Conservation (phyloP, 2,113 vertebrate genomes). For the Deroptyus accipitrinus region DNA sequence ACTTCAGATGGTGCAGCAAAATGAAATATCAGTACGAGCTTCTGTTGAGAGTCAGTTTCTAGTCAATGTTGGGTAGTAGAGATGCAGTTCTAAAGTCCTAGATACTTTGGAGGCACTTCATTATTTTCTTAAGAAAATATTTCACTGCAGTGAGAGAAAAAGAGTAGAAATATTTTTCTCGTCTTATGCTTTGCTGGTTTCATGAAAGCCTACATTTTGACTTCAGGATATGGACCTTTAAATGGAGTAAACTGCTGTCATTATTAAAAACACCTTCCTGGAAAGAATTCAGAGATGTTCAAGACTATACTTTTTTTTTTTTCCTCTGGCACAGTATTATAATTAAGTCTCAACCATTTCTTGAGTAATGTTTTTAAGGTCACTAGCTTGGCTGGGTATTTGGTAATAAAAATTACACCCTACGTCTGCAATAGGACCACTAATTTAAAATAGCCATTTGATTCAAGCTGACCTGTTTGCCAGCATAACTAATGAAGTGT, state of each 20-base stretch:
- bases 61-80: background rate
- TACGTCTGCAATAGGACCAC: slow-evolving; percentile 50
- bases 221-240: slow-evolving; percentile 40
- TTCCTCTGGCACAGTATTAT: background rate
- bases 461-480: slow-evolving; percentile 56
- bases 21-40: background rate
- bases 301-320: background rate
- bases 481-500: slow-evolving; percentile 50
- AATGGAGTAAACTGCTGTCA: slow-evolving; percentile 39
- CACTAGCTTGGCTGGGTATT: slow-evolving; percentile 53
- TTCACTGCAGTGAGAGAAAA: background rate
- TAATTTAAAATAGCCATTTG: slow-evolving; percentile 64
- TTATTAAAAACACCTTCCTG: slow-evolving; percentile 63
- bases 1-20: background rate
- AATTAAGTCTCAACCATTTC: slow-evolving; percentile 51
- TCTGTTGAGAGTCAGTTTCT: background rate
- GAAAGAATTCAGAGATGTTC: slow-evolving; percentile 55
- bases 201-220: slow-evolving; percentile 17
- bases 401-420: slow-evolving; percentile 54
- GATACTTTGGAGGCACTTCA: background rate
- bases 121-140: background rate
- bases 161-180: background rate
- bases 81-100: background rate
- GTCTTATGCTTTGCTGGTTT: background rate
- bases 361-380: slow-evolving; percentile 60